These are phyloP conservation scores for Apodemus sylvaticus DNA, from an alignment of 2,113 vertebrate species.

Conservation along the genomic window DNA sequence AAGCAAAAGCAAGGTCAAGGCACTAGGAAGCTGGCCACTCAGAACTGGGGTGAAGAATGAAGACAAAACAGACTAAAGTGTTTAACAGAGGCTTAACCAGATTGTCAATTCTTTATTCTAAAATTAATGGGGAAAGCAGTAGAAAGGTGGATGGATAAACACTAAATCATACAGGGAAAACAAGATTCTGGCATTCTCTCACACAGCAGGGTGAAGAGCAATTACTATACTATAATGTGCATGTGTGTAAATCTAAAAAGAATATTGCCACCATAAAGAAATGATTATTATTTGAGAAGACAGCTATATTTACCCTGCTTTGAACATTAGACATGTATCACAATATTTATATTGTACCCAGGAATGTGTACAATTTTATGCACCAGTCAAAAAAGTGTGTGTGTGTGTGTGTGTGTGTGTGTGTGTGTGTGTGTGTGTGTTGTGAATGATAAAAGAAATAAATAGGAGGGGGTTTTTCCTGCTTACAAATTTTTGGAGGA, in stretches of 20 bases:
- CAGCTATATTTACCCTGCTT: not conserved
- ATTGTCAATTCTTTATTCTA: not conserved
- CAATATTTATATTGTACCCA: not conserved
- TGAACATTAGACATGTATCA: not conserved
- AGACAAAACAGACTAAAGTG: not conserved
- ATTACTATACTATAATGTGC: not conserved
- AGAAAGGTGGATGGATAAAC: not conserved
- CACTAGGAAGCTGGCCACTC: not conserved
- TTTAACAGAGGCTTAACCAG: not conserved
- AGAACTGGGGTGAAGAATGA: not conserved
- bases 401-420: not conserved
- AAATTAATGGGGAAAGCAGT: not conserved
- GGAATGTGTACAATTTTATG: not conserved
- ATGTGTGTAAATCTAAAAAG: not conserved
- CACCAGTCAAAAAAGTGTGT: not conserved
- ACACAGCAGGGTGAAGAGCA: not conserved
- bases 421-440: not conserved
- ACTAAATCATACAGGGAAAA: not conserved
- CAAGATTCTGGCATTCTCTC: too few species aligned
- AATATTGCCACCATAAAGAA: not conserved
- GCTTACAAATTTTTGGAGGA: too few species aligned
- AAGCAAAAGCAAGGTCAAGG: not conserved
- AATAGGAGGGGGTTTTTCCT: not conserved
- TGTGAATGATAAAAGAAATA: not conserved
- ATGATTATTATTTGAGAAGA: not conserved